Base-by-base conservation (phyloP, 30 jellyfish, hydroid and myxozoan species). In the Aurelia aurita complex sp. Pacific region DNA sequence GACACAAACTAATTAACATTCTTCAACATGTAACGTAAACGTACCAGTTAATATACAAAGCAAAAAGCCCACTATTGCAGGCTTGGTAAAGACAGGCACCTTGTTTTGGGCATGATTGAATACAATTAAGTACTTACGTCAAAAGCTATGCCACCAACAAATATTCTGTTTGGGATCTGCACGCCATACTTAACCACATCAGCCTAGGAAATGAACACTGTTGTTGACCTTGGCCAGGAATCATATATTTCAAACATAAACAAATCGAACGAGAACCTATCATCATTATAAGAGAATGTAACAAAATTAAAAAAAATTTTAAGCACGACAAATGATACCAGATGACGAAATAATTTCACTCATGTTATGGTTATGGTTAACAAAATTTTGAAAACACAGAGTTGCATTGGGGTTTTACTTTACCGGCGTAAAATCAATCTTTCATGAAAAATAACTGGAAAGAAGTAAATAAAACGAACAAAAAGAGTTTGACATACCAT, bases 121-220 rank as follows among this genome's bases (percentile, higher is more conserved):
- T 35, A 60, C 91, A 83, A 83, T 62, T 42, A 72, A 15, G 51
- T 51, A 79, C 97, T 84, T 82, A 94, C 99, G 88, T 94, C 97
- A 85, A 94, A 94, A 19, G 99, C 99, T 75, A 94, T 85, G 51
- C 99, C 99, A 64, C 99, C 99, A 67, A 94, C 99, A 84, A 94
- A 94, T 29, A 94, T 97, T 72, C 99, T 90, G 81, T 94, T 94
- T 32, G 99, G 97, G 38, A 94, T 94, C 79, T 94, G 99, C 73
- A 94, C 89, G 83, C 99, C 99, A 86, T 94, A 94, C 89, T 94
- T 94, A 52, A 94, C 99, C 67, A 89, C 97, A 70, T 94, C 99
- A 74, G 99, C 99, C 99, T 94, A 77, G 68, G 60, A 66, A 61
- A 76, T 51, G n/a, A 51, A 55, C 67, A 60, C 19, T 67, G 62